Evolutionary conservation across 2,113 vertebrate species (phyloP).

Genomic region (Saccopteryx leptura): DNA sequence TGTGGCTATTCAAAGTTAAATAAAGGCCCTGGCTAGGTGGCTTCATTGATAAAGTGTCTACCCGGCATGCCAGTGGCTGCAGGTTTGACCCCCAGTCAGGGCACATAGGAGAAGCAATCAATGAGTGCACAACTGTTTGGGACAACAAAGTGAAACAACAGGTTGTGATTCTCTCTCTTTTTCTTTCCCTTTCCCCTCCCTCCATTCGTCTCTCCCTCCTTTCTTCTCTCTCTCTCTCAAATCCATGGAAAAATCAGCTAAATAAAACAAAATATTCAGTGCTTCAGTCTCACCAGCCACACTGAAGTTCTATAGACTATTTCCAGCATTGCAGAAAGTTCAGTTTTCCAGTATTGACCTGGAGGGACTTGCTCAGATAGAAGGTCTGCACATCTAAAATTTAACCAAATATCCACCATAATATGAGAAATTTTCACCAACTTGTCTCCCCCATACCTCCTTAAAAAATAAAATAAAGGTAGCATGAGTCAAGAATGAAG

Average conservation of each 20-base stretch:
- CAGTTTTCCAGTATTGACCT: not conserved
- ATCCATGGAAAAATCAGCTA: not conserved
- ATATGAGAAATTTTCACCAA: not conserved
- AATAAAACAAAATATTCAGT: not conserved
- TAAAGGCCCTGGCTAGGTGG: not conserved
- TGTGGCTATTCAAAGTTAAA: not conserved
- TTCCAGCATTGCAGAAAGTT: not conserved
- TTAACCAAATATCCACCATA: not conserved
- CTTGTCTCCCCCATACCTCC: not conserved
- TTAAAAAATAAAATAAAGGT: not conserved
- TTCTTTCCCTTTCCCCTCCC: too few species aligned
- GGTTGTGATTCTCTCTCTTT: too few species aligned
- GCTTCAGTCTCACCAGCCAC: not conserved
- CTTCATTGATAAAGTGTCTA: too few species aligned
- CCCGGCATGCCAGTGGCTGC: too few species aligned
- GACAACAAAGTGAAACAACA: too few species aligned
- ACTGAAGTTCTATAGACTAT: not conserved
- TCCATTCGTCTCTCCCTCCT: too few species aligned
- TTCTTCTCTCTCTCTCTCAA: too few species aligned
- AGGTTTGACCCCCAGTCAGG: too few species aligned
- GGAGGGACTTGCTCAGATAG: not conserved
- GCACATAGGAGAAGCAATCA: too few species aligned
- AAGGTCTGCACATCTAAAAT: not conserved
- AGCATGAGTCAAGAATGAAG: constrained; percentile 25
- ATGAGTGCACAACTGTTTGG: too few species aligned